Evolutionary conservation across 2,888 invertebrate genomes (phyloP).

Genomic region (Macrosoma leucophasiata): DNA sequence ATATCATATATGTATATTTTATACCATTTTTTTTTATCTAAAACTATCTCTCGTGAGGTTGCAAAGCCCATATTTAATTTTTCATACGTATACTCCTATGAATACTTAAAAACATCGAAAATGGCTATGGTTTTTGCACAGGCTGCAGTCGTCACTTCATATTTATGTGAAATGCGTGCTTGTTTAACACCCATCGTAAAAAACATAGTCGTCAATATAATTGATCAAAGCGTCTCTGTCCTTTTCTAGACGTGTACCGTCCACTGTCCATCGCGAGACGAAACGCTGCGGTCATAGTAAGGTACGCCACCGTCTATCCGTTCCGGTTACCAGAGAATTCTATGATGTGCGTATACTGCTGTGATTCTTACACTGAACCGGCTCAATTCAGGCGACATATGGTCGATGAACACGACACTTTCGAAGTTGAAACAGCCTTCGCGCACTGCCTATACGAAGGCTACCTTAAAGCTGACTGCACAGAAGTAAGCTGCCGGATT

Average conservation of each 20-base stretch:
- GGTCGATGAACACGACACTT: slow-evolving; percentile 32
- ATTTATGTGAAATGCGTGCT: no score
- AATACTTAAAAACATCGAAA: no score
- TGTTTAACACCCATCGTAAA: no score
- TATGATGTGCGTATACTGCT: slow-evolving; percentile 42
- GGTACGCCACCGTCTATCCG: slow-evolving; percentile 42
- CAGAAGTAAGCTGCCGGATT: slow-evolving; percentile 37
- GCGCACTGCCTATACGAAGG: slow-evolving; percentile 29
- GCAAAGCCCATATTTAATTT: no score
- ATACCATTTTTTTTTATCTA: no score
- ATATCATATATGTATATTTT: no score
- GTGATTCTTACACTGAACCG: slow-evolving; percentile 34
- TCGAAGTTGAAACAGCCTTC: slow-evolving; percentile 30
- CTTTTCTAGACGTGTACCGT: slow-evolving; percentile 41
- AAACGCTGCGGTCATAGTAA: slow-evolving; percentile 38
- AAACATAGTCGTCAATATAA: no score
- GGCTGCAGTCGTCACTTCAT: no score
- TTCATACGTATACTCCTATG: no score
- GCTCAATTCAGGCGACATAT: slow-evolving; percentile 34
- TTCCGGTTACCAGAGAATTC: slow-evolving; percentile 41
- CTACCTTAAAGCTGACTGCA: slow-evolving; percentile 37
- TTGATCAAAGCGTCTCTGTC: slow-evolving; percentile 38
- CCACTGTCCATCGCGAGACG: slow-evolving; percentile 33
- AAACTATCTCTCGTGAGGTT: no score
- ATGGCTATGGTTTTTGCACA: no score